A percentile compares a stretch with the other conserved stretches of the same genome.
phyloP scores from a whole-genome alignment of 1,140 invertebrate genomes.

The Drosophila sturtevanti region DNA sequence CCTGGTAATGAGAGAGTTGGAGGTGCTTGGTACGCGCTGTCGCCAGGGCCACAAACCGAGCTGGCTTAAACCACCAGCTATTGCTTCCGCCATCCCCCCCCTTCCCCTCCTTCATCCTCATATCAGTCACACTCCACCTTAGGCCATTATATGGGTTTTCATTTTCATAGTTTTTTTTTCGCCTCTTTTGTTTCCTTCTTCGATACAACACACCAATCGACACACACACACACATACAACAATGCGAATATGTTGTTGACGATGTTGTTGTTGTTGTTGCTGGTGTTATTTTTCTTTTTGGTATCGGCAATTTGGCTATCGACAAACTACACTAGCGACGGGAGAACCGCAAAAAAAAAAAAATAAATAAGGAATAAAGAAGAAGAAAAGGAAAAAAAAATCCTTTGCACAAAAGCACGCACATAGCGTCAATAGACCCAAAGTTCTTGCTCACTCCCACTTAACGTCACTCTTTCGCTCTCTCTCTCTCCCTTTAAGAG shows the following conservation, averaged over 20 bases:
- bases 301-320: conserved; percentile 59
- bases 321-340: conserved; percentile 27
- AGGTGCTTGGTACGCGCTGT: conserved; percentile 70
- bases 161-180: conserved; percentile 62
- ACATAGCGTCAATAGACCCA: conserved; percentile 37
- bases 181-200: conserved; percentile 29
- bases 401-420: conserved; percentile 63
- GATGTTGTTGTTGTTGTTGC: conserved; percentile 1
- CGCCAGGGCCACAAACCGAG: conserved; percentile 32
- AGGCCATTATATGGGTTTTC: conserved; percentile 58
- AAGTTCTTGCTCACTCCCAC: not conserved
- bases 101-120: not conserved
- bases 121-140: conserved; percentile 18
- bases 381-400: too few relatives aligned
- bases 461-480: too few relatives aligned
- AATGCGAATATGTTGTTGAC: conserved; percentile 51
- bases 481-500: not conserved
- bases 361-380: too few relatives aligned
- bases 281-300: conserved; percentile 28
- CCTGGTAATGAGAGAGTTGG: conserved; percentile 55
- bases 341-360: conserved; percentile 39
- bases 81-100: not conserved
- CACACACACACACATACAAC: conserved; percentile 29
- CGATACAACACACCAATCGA: too few relatives aligned
- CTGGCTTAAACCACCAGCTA: too few relatives aligned